Conservation (phyloP, 2,113 vertebrate species). For the Ancistrus triradiatus region DNA sequence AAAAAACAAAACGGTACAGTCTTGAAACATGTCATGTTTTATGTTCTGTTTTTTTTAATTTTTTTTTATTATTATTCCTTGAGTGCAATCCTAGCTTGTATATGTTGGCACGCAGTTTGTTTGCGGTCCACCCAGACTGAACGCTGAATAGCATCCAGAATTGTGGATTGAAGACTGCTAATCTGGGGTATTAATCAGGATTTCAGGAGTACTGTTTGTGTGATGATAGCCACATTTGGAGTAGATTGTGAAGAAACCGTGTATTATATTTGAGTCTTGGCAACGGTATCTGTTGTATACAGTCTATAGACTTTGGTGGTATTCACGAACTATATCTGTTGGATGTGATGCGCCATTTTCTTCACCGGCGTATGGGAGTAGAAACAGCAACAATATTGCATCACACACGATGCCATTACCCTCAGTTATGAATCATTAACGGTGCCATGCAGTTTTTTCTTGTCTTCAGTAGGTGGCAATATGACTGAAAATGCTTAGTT, state of each 20-base stretch:
- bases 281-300: not conserved
- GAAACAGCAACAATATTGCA: too few species aligned
- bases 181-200: constrained; percentile 9
- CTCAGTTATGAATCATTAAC: too few species aligned
- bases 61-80: constrained; percentile 23
- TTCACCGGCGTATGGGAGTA: too few species aligned
- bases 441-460: too few species aligned
- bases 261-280: constrained; percentile 16
- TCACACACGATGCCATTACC: too few species aligned
- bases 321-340: too few species aligned
- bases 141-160: constrained; percentile 31
- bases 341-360: too few species aligned
- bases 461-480: too few species aligned
- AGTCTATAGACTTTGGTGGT: too few species aligned
- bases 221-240: not conserved
- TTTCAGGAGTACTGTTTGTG: constrained; percentile 17
- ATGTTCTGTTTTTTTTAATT: constrained; percentile 17
- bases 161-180: constrained; percentile 24
- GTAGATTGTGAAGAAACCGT: not conserved
- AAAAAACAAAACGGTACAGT: too few species aligned
- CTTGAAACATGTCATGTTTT: constrained; percentile 32
- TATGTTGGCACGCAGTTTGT: constrained; percentile 35
- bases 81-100: constrained; percentile 40
- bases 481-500: too few species aligned
- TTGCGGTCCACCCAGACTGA: constrained; percentile 48